Evolutionary conservation across 2,888 invertebrate species (phyloP), one percentile per base, ranked within the genome.

Genomic region (Clanis bilineata): DNA sequence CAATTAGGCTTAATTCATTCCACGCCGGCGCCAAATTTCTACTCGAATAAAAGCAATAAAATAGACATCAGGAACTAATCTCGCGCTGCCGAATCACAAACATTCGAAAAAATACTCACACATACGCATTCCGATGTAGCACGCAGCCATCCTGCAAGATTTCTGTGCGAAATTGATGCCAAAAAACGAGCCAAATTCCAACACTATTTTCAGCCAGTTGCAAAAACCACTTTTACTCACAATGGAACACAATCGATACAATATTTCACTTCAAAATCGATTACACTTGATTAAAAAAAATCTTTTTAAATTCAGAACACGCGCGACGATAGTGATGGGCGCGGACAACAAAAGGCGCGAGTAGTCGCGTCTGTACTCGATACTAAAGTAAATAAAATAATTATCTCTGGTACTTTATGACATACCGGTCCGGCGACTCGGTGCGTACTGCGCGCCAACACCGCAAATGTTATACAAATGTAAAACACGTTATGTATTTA

Each of bases 401-500:
- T 63, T 70, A 71, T 70, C 71, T 71, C 65, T 59, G 67, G 59
- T 62, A 65, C 68, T 71, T 36, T 63, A 64, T 67, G 61, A 58
- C 51, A 51, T 61, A 66, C 63, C 66, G 62, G 60, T 59, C 43
- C 68, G 70, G 62, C 61, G 62, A 64, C 67, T 64, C 69, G 60
- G 70, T 59, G 69, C 67, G 68, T 67, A 77, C 78, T 76, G 77
- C 69, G 70, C 69, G 67, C 62, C 70, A 69, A 69, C 69, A 71
- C 66, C 9, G 12, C 36, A 36, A 51, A 73, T 69, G 71, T 72
- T 80, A 85, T 77, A 74, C 74, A 73, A 79, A 79, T 72, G 70
- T 73, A 68, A 73, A 74, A 73, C 72, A 66, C 62, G 64, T 71
- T 69, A 65, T 57, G 62, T 77, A 83, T 85, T 79, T 80, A 85